These are phyloP conservation scores for Rana temporaria DNA, from an alignment of 2,113 vertebrate genomes.

Conservation along the genomic window DNA sequence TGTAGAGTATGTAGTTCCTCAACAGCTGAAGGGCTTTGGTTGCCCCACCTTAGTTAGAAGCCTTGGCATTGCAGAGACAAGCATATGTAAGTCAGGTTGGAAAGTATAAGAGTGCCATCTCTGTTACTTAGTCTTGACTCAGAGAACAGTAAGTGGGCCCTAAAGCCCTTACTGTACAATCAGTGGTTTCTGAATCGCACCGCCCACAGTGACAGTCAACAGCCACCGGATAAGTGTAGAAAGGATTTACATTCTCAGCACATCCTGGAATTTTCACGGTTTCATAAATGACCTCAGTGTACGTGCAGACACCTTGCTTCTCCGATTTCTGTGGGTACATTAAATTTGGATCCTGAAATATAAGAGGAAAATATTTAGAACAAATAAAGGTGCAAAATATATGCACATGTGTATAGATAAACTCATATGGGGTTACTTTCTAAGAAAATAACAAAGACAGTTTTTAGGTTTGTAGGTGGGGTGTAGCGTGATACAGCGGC, in stretches of 20 bases:
- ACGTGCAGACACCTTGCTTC: conserved; percentile 79
- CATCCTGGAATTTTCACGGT: conserved; percentile 82
- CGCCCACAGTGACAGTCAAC: conserved; percentile 79
- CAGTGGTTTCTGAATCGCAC: conserved; percentile 76
- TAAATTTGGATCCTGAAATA: conserved; percentile 78
- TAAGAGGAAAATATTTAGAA: background rate
- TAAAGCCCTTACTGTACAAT: conserved; percentile 76
- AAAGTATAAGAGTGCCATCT: background rate
- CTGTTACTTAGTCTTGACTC: conserved; percentile 64
- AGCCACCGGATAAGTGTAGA: conserved; percentile 83
- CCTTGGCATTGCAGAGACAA: background rate
- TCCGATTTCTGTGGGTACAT: conserved; percentile 64
- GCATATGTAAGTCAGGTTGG: background rate
- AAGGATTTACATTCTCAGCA: conserved; percentile 68
- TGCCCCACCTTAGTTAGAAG: too few relatives aligned
- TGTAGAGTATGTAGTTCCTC: too few relatives aligned
- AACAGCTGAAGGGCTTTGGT: too few relatives aligned
- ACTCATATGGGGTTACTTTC: too few relatives aligned
- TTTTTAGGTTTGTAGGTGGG: too few relatives aligned
- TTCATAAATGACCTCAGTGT: conserved; percentile 83
- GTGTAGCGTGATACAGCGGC: too few relatives aligned
- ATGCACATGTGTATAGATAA: too few relatives aligned
- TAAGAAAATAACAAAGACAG: too few relatives aligned
- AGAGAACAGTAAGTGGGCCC: conserved; percentile 78
- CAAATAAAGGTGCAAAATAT: too few relatives aligned